These are phyloP conservation scores for Pristionchus arcanus DNA, from an alignment of 2,888 invertebrate genomes.

Conservation along the genomic window DNA sequence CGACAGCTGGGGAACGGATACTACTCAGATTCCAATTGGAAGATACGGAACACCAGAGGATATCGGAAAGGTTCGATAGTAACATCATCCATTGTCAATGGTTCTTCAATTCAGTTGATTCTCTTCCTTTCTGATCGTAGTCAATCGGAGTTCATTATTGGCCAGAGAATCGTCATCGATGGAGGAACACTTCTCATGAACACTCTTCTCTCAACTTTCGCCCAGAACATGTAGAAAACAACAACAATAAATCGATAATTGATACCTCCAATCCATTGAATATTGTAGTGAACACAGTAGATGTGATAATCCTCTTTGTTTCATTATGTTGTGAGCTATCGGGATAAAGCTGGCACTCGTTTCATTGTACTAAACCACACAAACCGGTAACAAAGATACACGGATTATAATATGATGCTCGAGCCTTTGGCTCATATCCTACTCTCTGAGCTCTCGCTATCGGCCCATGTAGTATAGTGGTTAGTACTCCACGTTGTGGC, in stretches of 20 bases:
- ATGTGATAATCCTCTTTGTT: background rate
- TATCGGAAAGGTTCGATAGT: slow-evolving; percentile 33
- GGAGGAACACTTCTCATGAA: slow-evolving; percentile 58
- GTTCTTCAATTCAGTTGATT: background rate
- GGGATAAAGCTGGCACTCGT: background rate
- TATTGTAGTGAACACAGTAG: slow-evolving; percentile 37
- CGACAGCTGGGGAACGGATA: slow-evolving; percentile 34
- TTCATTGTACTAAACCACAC: background rate
- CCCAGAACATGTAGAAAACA: background rate
- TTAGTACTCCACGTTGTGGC: slow-evolving; percentile 76
- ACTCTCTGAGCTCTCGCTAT: slow-evolving; percentile 21
- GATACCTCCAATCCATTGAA: background rate
- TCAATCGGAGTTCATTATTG: slow-evolving; percentile 63
- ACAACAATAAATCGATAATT: background rate
- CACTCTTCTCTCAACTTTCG: slow-evolving; percentile 18
- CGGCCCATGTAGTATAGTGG: slow-evolving; percentile 69
- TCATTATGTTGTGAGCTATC: background rate
- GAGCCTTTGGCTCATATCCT: background rate
- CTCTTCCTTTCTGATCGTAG: slow-evolving; percentile 51
- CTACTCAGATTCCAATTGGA: slow-evolving; percentile 12
- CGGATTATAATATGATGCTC: too few species aligned
- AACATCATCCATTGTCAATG: background rate
- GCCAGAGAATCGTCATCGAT: slow-evolving; percentile 63
- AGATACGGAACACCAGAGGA: slow-evolving; percentile 40
- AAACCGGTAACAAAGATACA: background rate